Evolutionary conservation across 2,113 vertebrate genomes (phyloP).

Genomic region (Hyperopisus bebe): DNA sequence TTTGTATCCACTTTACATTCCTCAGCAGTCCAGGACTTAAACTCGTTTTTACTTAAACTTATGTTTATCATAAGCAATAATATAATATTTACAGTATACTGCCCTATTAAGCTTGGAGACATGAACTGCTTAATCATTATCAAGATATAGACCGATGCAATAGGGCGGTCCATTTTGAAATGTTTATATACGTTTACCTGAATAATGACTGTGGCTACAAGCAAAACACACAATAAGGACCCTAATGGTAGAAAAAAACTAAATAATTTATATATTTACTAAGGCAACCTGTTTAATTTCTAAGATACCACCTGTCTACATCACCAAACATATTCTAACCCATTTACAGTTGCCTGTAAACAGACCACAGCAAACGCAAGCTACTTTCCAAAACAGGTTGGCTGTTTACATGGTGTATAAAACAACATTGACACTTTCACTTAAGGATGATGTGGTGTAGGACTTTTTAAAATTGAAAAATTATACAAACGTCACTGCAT

Average conservation of each 20-base stretch:
- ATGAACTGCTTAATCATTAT: not conserved
- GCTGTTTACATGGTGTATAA: constrained; percentile 44
- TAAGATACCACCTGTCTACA: constrained; percentile 52
- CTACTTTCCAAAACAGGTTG: not conserved
- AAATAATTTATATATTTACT: constrained; percentile 55
- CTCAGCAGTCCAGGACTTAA: not conserved
- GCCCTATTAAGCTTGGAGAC: not conserved
- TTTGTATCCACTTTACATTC: not conserved
- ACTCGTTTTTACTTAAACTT: not conserved
- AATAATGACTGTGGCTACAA: constrained; percentile 30
- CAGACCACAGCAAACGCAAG: constrained; percentile 32
- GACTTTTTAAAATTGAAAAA: not conserved
- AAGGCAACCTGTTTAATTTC: constrained; percentile 48
- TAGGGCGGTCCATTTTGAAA: constrained; percentile 30
- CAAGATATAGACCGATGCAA: not conserved
- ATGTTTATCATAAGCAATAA: not conserved
- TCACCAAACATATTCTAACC: constrained; percentile 54
- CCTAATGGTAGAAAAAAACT: constrained; percentile 31
- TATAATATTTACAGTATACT: not conserved
- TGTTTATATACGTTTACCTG: constrained; percentile 38
- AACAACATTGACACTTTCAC: constrained; percentile 24
- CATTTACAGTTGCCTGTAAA: constrained; percentile 54
- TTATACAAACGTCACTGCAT: not conserved
- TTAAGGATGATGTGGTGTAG: constrained; percentile 9
- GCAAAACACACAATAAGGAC: constrained; percentile 18